phyloP scores from a whole-genome alignment of 2,113 vertebrate genomes.

The Oenanthe melanoleuca region DNA sequence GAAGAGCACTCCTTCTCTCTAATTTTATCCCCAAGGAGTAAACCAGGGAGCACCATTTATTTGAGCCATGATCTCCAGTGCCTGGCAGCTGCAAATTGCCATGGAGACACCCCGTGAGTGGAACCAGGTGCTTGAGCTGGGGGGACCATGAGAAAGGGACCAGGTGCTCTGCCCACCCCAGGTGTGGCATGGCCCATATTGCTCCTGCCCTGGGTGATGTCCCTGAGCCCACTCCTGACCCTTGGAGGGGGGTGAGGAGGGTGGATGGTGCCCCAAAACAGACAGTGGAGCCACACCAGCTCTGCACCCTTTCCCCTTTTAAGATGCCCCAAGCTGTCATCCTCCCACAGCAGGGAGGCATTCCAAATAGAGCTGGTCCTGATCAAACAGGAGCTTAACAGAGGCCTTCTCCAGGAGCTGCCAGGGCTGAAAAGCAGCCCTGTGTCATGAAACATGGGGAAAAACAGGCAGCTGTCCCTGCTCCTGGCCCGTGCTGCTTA shows the following conservation, averaged over 20 bases:
- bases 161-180: fast-evolving
- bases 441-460: background rate
- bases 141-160: fast-evolving
- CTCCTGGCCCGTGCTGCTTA: background rate
- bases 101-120: background rate
- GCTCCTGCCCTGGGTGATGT: background rate
- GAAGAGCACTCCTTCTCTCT: background rate
- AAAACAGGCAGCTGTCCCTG: background rate
- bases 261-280: no score
- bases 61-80: background rate
- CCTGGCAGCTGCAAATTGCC: background rate
- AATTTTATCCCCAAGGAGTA: background rate
- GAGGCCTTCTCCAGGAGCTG: background rate
- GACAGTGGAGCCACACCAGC: no score
- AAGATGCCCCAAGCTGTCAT: background rate
- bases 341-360: background rate
- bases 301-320: background rate
- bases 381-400: background rate
- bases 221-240: background rate
- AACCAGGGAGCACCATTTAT: background rate
- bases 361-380: background rate
- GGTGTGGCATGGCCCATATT: background rate
- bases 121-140: background rate
- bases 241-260: no score
- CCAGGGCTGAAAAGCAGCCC: background rate